phyloP scores from a whole-genome alignment of 2,888 invertebrate species.

The Phorcus lineatus region DNA sequence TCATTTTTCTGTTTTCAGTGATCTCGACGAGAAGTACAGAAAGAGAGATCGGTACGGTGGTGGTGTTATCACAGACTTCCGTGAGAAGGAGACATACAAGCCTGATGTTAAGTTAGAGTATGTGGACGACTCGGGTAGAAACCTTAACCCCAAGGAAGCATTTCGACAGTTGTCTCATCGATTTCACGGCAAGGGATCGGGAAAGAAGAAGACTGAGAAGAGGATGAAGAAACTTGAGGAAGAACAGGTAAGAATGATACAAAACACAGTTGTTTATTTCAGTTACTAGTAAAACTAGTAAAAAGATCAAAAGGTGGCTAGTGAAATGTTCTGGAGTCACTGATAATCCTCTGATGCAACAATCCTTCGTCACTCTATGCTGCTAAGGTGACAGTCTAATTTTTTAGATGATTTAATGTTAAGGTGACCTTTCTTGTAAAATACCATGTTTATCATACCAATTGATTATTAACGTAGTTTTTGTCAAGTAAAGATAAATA shows the following conservation, averaged over 20 bases:
- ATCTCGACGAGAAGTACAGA: constrained; percentile 74
- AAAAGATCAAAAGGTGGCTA: no score
- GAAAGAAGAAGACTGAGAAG: constrained; percentile 98
- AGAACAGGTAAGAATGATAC: constrained; percentile 82
- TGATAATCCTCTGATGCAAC: no score
- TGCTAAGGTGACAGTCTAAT: no score
- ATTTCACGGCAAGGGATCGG: constrained; percentile 99
- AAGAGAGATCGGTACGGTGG: constrained; percentile 69
- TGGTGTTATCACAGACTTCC: constrained; percentile 93
- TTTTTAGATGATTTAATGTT: no score
- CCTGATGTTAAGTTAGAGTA: constrained; percentile 97
- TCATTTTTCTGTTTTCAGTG: constrained; percentile 57
- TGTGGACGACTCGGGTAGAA: constrained; percentile 95
- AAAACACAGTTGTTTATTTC: background rate
- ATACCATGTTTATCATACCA: no score
- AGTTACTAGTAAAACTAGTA: no score
- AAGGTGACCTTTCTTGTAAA: no score
- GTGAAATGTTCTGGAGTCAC: no score
- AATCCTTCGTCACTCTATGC: no score
- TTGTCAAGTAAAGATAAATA: no score
- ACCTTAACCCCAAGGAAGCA: constrained; percentile 95
- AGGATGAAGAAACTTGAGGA: constrained; percentile 94
- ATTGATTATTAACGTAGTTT: no score
- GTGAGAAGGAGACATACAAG: constrained; percentile 91
- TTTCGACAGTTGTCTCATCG: constrained; percentile 95